phyloP scores from a whole-genome alignment of 64 coral and sea anemone genomes.

The Montipora efflorescens region DNA sequence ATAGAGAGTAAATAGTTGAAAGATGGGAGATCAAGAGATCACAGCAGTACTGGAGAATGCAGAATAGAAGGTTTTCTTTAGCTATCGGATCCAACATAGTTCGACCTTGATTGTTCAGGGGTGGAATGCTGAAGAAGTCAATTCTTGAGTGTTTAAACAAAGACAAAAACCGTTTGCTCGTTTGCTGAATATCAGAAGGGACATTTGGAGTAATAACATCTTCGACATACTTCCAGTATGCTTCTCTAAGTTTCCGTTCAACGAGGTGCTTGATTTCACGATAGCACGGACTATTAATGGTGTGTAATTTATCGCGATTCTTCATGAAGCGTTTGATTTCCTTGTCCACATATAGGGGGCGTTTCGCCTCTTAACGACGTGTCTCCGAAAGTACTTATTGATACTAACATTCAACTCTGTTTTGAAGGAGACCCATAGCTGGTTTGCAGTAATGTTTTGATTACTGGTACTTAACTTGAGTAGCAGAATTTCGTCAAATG shows the following conservation, averaged over 20 bases:
- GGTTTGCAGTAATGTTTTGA: neutral
- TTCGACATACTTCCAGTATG: constrained; percentile 66
- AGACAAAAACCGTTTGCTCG: constrained; percentile 32
- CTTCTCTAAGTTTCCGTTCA: constrained; percentile 36
- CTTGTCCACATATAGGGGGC: constrained; percentile 17
- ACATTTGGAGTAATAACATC: constrained; percentile 47
- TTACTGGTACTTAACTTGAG: neutral
- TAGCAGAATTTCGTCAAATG: constrained; percentile 55
- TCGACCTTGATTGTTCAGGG: constrained; percentile 34
- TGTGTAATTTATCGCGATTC: constrained; percentile 42
- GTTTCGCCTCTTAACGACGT: constrained; percentile 61
- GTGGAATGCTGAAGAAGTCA: constrained; percentile 34
- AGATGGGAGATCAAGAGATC: neutral
- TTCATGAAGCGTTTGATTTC: constrained; percentile 25
- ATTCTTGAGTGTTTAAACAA: constrained; percentile 43
- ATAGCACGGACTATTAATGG: constrained; percentile 28
- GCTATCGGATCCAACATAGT: constrained; percentile 26
- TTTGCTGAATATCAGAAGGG: neutral
- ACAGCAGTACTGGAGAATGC: neutral
- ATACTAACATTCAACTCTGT: constrained; percentile 10
- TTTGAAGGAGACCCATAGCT: constrained; percentile 21
- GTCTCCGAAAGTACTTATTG: constrained; percentile 55
- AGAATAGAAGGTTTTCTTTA: constrained; percentile 21
- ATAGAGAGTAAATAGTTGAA: neutral
- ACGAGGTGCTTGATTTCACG: constrained; percentile 15